phyloP scores from a whole-genome alignment of 2,888 invertebrate species.

The Noctua janthina region DNA sequence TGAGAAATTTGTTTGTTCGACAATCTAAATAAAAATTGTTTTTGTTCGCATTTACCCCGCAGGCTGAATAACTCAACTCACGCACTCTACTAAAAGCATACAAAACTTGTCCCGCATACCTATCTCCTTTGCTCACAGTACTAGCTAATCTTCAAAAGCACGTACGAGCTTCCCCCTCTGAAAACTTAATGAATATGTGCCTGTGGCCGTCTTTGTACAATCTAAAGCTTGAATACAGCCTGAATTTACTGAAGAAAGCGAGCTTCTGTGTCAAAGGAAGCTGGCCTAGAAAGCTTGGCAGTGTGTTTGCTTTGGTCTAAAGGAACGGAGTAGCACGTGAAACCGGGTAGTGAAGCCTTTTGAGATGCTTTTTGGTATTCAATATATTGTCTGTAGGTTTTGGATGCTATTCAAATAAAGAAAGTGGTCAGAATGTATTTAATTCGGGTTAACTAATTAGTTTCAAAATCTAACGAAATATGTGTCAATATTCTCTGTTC shows the following conservation, averaged over 20 bases:
- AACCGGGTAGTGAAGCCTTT: not conserved
- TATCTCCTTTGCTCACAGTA: conserved; percentile 11
- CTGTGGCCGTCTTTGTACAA: conserved; percentile 39
- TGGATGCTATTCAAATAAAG: not conserved
- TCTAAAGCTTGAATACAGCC: conserved; percentile 56
- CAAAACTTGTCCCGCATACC: not conserved
- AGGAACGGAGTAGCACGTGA: not conserved
- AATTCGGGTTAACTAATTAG: not conserved
- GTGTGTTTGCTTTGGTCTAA: conserved; percentile 37
- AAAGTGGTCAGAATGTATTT: not conserved
- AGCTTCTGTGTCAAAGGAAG: conserved; percentile 48
- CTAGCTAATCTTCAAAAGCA: conserved; percentile 41
- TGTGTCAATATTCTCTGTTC: no score
- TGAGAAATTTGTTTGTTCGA: not conserved
- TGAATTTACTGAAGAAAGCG: conserved; percentile 52
- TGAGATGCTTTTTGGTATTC: not conserved
- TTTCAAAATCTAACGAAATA: not conserved
- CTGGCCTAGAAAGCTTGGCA: conserved; percentile 46
- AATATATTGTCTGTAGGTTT: not conserved
- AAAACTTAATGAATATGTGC: conserved; percentile 63
- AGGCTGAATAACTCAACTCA: not conserved
- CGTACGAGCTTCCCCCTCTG: conserved; percentile 46
- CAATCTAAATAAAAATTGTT: not conserved
- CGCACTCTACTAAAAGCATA: conserved; percentile 11
- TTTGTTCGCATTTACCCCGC: not conserved